Conservation (phyloP, 2,113 vertebrate species). For the Cynopterus brachyotis region DNA sequence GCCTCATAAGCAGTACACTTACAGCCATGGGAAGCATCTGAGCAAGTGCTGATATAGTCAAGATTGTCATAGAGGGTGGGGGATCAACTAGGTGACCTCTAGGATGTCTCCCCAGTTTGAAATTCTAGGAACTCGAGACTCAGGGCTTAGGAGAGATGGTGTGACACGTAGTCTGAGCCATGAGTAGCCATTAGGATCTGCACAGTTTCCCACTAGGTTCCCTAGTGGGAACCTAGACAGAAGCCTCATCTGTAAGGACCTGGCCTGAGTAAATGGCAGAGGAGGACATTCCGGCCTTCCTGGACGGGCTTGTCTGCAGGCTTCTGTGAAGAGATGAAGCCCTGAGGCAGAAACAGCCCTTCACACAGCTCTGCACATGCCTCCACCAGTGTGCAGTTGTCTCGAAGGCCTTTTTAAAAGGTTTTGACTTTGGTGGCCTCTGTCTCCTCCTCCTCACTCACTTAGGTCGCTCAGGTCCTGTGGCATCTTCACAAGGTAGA, state of each 20-base stretch:
- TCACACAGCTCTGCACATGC: too few species aligned
- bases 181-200: neutral
- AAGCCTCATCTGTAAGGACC: neutral
- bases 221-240: neutral
- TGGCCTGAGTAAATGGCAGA: neutral
- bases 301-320: neutral
- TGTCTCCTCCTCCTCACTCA: neutral
- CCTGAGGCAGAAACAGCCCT: neutral
- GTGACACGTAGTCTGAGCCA: fast-evolving
- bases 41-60: neutral
- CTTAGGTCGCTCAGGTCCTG: neutral
- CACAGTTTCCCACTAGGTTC: too few species aligned
- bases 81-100: neutral
- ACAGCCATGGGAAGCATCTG: neutral
- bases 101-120: neutral
- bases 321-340: neutral
- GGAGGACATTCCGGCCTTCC: neutral
- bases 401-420: neutral
- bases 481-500: neutral
- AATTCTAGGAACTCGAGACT: neutral
- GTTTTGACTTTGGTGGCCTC: neutral
- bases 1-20: neutral
- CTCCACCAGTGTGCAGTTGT: fast-evolving
- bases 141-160: neutral
- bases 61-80: neutral